phyloP scores from a whole-genome alignment of 1,140 invertebrate species.

The Diprion similis region DNA sequence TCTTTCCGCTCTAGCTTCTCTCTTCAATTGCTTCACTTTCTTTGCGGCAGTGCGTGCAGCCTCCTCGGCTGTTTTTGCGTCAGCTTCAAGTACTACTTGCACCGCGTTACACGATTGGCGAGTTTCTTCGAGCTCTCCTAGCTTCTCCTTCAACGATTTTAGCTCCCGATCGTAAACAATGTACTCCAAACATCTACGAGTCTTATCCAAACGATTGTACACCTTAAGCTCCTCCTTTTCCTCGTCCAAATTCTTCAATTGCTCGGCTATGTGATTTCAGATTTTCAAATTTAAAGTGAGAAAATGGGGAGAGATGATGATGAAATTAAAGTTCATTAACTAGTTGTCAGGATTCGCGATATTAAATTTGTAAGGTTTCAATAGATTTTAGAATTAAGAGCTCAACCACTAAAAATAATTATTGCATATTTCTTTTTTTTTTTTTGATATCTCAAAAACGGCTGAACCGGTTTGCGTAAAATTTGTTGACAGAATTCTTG shows the following conservation, averaged over 20 bases:
- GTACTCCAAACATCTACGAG: conserved; percentile 93
- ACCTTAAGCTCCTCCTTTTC: conserved; percentile 99
- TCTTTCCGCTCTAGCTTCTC: conserved; percentile 82
- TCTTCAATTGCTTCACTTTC: conserved; percentile 88
- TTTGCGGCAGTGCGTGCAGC: conserved; percentile 84
- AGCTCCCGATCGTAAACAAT: conserved; percentile 98
- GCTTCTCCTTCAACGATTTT: conserved; percentile 91
- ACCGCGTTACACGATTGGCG: conserved; percentile 89
- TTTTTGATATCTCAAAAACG: too few species aligned
- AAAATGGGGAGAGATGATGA: too few species aligned
- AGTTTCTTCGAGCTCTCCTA: conserved; percentile 89
- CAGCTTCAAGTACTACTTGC: conserved; percentile 84
- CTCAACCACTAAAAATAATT: too few species aligned
- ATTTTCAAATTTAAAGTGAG: background rate
- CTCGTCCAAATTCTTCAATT: conserved; percentile 93
- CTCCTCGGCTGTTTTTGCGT: conserved; percentile 89
- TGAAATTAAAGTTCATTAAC: too few species aligned
- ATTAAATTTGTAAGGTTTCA: too few species aligned
- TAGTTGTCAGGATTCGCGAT: too few species aligned
- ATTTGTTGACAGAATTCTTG: too few species aligned
- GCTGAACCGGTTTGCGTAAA: too few species aligned
- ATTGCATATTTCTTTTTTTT: too few species aligned
- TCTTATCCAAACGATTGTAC: conserved; percentile 99
- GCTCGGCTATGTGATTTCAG: conserved; percentile 72
- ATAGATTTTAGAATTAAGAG: too few species aligned